Evolutionary conservation across 2,888 invertebrate genomes (phyloP), one percentile per base, ranked within the genome.

Genomic region (Cistogaster globosa): DNA sequence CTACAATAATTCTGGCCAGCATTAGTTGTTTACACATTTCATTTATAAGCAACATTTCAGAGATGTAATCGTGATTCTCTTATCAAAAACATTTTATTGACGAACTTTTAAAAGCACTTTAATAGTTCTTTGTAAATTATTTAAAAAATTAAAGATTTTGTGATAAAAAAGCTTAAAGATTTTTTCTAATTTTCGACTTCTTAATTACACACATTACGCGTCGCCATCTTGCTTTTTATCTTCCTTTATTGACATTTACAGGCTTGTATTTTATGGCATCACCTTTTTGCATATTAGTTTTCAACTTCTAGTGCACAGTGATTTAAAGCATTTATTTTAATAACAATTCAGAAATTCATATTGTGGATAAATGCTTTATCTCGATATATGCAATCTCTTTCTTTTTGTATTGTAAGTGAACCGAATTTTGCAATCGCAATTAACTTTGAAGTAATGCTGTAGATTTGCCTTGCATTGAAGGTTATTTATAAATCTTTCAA

Each of bases 151-250:
- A 53, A 51, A 22, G 22, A 69, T 26, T 69, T 69, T 57, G 26
- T 42, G 42, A 42, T 11, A 12, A 42, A 76, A 60, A 12, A 60
- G 38, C 42, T 69, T 22, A 69, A 69, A 57, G 78, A 71, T 82
- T 85, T 80, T 78, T 75, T 75, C 83, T 72, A 79, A 79, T 83
- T 82, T 87, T 88, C 87, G 88, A 89, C 89, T 90, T 89, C 89
- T 88, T 88, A 89, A 88, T 88, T 88, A 89, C 89, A 89, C 89
- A 88, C 83, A 88, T 86, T 84, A 82, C 82, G 77, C 77, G 87
- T 74, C 87, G 87, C 87, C 87, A 87, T 87, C 79, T 87, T 87
- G 71, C 82, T 78, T 79, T 65, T 58, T 45, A 60, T 77, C 38
- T 60, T 51, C 36, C 69, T 14, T 65, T 53, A 65, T 80, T 84